Base-by-base conservation (phyloP, 1,140 invertebrate species). In the Heliconius hermathena region DNA sequence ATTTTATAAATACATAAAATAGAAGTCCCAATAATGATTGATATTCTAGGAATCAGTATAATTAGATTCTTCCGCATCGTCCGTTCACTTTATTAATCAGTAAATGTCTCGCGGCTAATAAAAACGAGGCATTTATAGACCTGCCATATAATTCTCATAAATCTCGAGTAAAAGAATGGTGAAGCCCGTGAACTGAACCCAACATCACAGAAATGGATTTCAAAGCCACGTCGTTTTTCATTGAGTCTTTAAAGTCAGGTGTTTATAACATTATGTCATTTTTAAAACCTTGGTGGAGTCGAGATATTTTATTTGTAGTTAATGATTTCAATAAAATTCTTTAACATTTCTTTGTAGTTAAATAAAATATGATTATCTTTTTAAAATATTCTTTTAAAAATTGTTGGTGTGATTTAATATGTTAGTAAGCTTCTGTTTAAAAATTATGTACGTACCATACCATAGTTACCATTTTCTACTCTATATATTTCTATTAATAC, bases 61-160 rank as follows among this genome's bases (percentile, higher is more conserved):
- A 85, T 87, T 89, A 84, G 83, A 78, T 86, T 88, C 90, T 93
- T 94, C 92, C 91, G 89, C 89, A 87, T 94, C 87, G 60, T 87
- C 87, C 86, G 82, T 87, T 89, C 88, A 92, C 89, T 94, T 92
- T 93, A 91, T 91, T 91, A 94, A 94, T 92, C 91, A 91, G 88
- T 93, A 91, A 94, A 93, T 88, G 91, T 93, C 91, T 89, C 88
- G 87, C 88, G 88, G 88, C 88, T 86, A 87, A 90, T 94, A 93
- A 93, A 94, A 93, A 85, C 83, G 83, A 86, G 89, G 87, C 93
- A 87, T 94, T 94, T 93, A 94, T 93, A 92, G 90, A 91, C 89
- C 89, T 82, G 85, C 84, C 86, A 88, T 91, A 90, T 92, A 92
- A 93, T 91, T 87, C 84, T 86, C 91, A 92, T 93, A 92, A 93